These are phyloP conservation scores for Pissodes strobi DNA, from an alignment of 1,140 invertebrate species.

Conservation along the genomic window DNA sequence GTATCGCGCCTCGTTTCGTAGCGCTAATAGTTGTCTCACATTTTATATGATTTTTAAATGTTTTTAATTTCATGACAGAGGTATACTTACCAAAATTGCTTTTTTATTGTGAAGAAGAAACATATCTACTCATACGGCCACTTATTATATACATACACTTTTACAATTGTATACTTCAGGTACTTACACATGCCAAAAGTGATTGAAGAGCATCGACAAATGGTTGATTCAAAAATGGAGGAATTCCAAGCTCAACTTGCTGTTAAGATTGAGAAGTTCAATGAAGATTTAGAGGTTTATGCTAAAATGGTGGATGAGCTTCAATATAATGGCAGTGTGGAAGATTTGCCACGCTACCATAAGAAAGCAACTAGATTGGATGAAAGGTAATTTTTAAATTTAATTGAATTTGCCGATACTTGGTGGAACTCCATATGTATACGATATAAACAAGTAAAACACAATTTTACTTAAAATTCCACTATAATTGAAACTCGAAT, in stretches of 20 bases:
- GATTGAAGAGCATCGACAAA: conserved; percentile 79
- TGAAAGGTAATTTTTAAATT: conserved; percentile 8
- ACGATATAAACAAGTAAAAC: too few species aligned
- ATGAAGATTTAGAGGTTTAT: conserved; percentile 80
- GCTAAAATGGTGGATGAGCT: conserved; percentile 83
- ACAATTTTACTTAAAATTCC: too few species aligned
- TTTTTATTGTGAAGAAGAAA: background rate
- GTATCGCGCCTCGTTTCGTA: too few species aligned
- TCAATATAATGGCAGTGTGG: conserved; percentile 86
- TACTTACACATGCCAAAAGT: conserved; percentile 73
- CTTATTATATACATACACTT: background rate
- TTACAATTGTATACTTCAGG: conserved; percentile 21
- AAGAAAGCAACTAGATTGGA: conserved; percentile 51
- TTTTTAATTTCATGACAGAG: too few species aligned
- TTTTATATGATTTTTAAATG: too few species aligned
- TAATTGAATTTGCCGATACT: too few species aligned
- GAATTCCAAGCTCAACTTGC: conserved; percentile 86
- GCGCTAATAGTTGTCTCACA: too few species aligned
- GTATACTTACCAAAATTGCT: too few species aligned
- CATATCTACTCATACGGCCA: background rate
- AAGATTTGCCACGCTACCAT: conserved; percentile 82
- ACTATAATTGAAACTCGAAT: too few species aligned
- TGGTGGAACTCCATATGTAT: too few species aligned
- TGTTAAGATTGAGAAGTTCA: conserved; percentile 69
- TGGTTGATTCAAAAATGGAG: conserved; percentile 78